These are phyloP conservation scores for Stictocephala bisonia DNA, from an alignment of 2,888 invertebrate species.

Conservation along the genomic window DNA sequence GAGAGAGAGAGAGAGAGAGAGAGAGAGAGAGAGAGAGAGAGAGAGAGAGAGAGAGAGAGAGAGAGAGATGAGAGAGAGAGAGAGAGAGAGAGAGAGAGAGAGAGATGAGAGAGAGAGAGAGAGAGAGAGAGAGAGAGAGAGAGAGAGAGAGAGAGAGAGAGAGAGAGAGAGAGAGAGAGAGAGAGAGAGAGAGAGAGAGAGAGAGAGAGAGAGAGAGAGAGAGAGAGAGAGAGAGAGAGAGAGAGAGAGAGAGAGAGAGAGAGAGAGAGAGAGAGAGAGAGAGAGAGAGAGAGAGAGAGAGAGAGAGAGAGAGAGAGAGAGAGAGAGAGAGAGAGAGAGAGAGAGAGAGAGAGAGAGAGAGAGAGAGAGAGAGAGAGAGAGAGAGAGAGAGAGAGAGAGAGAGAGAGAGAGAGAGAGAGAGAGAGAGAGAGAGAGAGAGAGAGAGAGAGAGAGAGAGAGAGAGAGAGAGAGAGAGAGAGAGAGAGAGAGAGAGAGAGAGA, in stretches of 20 bases:
- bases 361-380: background rate
- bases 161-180: background rate
- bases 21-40: too few relatives aligned
- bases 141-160: background rate
- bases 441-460: too few relatives aligned
- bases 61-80: too few relatives aligned
- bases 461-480: too few relatives aligned
- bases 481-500: background rate
- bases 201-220: slow-evolving; percentile 22
- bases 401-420: background rate
- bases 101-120: too few relatives aligned
- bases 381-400: background rate
- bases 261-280: slow-evolving; percentile 47
- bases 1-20: too few relatives aligned
- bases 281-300: slow-evolving; percentile 45
- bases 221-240: slow-evolving; percentile 44
- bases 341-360: slow-evolving; percentile 48
- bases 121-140: background rate
- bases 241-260: slow-evolving; percentile 39
- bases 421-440: background rate
- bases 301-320: slow-evolving; percentile 31
- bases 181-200: slow-evolving; percentile 1
- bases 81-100: background rate
- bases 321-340: slow-evolving; percentile 54
- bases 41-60: background rate